Percentiles rank a stretch among this genome's conserved stretches.
Evolutionary conservation across 2,888 invertebrate species (phyloP).

Genomic region (Sarcophaga rosellei): DNA sequence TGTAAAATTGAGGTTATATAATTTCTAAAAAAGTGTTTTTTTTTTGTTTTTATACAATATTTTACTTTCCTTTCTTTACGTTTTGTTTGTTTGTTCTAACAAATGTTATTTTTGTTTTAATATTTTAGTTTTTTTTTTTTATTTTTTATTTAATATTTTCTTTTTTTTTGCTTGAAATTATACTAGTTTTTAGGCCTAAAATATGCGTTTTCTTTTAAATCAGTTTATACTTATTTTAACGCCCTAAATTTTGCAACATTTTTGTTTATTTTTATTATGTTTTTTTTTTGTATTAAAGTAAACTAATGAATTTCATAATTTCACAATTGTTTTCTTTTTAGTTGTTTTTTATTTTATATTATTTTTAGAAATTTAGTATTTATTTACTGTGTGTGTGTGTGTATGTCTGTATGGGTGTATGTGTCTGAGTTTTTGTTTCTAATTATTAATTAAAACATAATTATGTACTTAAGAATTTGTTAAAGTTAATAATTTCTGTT

Average conservation of each 20-base stretch:
- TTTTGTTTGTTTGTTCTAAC: constrained; percentile 24
- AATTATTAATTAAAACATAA: constrained; percentile 44
- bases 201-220: constrained; percentile 40
- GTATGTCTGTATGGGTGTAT: constrained; percentile 11
- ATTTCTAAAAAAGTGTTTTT: constrained; percentile 53
- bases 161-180: constrained; percentile 57
- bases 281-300: constrained; percentile 53
- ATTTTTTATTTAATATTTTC: constrained; percentile 13
- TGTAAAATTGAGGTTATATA: constrained; percentile 52
- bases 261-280: constrained; percentile 10
- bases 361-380: constrained; percentile 55
- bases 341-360: constrained; percentile 40
- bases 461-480: constrained; percentile 26
- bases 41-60: constrained; percentile 36
- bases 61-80: constrained; percentile 35
- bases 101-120: constrained; percentile 31
- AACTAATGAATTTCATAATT: constrained; percentile 65
- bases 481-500: constrained; percentile 36
- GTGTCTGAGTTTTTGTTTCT: too few species aligned
- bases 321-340: constrained; percentile 57
- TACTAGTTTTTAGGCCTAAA: constrained; percentile 68
- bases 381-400: constrained; percentile 18
- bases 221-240: constrained; percentile 46
- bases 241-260: constrained; percentile 60
- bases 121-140: constrained; percentile 22